These are phyloP conservation scores for Aporophyla lueneburgensis DNA, from an alignment of 2,888 invertebrate genomes.

Conservation along the genomic window DNA sequence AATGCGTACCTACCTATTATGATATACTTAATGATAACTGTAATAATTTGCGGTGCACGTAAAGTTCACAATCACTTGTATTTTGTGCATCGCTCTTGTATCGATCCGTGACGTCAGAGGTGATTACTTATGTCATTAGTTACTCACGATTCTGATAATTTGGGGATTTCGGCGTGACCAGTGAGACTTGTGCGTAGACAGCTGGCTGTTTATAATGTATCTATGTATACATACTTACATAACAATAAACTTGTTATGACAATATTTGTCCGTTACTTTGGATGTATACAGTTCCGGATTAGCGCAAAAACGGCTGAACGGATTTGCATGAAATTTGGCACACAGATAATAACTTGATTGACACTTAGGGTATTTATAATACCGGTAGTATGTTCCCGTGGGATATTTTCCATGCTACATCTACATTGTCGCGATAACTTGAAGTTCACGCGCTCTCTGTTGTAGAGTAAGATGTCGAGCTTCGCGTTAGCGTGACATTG, in stretches of 20 bases:
- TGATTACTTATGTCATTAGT: constrained; percentile 32
- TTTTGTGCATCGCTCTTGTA: constrained; percentile 1
- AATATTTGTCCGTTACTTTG: neutral
- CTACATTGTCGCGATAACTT: too few species aligned
- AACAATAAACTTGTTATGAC: neutral
- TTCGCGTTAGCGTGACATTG: too few species aligned
- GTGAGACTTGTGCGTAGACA: constrained; percentile 7
- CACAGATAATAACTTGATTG: neutral
- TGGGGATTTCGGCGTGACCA: constrained; percentile 10
- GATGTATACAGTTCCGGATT: neutral
- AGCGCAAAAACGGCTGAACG: neutral
- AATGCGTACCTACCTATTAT: neutral
- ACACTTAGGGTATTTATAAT: neutral
- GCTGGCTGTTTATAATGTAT: constrained; percentile 1
- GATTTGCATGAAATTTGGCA: neutral
- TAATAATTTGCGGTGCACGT: constrained; percentile 1
- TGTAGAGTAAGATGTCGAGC: too few species aligned
- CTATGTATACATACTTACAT: neutral
- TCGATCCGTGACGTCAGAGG: constrained; percentile 30
- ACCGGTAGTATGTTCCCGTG: neutral
- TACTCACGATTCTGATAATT: constrained; percentile 16
- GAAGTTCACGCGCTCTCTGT: too few species aligned
- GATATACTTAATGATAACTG: neutral
- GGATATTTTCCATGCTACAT: neutral
- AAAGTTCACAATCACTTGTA: neutral